Evolutionary conservation across 1,140 invertebrate species (phyloP), one percentile per base, ranked within the genome.

Genomic region (Megalopta genalis): DNA sequence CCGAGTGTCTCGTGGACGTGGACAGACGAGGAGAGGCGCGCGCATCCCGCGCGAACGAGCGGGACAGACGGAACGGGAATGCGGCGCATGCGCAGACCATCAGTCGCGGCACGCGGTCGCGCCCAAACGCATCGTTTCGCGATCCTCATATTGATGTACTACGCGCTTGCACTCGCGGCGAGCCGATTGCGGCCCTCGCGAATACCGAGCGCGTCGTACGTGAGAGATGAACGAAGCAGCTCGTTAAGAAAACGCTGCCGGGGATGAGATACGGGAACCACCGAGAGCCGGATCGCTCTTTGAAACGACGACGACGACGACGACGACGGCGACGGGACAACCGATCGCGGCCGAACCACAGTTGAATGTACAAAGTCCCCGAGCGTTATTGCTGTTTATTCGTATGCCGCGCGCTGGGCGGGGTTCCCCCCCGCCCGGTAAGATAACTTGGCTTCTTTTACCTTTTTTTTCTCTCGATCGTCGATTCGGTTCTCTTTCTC

Each of bases 81-180:
- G 77, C 69, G n/a, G 59, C 87, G 86, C 86, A 86, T 74, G 85
- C 82, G 86, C 76, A 46, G 68, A 54, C 7, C 23, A 25, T 64
- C 66, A 49, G 52, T 71, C 80, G 73, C 59, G 86, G 86, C 88
- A 89, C 87, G 88, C 87, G 87, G 88, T 88, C 87, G 88, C 88
- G 77, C 87, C 87, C 87, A 88, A 86, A 86, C 81, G 85, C 76
- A 75, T 81, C 74, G 52, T 76, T 59, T 80, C 76, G 76, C 83
- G 85, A 88, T 80, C 77, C 69, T 88, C 85, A 87, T 88, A 88
- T 88, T 88, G 87, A 88, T 86, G 87, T 88, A 80, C 83, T 81
- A 77, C 74, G 73, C 73, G 79, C 69, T 83, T 83, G 79, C 81
- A 84, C 83, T 87, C 78, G 70, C 79, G 60, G 49, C 79, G 82